Evolutionary conservation across 2,888 invertebrate genomes (phyloP).

Genomic region (Lydus trimaculatus): DNA sequence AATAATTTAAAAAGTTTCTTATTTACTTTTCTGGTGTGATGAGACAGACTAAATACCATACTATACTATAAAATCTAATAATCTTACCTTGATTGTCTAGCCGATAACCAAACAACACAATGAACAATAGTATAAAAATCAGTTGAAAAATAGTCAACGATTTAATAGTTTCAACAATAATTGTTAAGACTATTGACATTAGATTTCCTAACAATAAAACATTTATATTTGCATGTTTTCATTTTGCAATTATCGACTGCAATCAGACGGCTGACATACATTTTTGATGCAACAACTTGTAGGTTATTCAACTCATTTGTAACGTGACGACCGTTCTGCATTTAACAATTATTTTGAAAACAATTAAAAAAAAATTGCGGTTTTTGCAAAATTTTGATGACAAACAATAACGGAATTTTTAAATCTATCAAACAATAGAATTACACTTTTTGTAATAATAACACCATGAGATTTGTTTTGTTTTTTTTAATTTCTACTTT

Average conservation of each 20-base stretch:
- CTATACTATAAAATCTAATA: not conserved
- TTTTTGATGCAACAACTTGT: conserved; percentile 22
- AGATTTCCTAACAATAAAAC: conserved; percentile 18
- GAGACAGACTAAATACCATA: not conserved
- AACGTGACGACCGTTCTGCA: not conserved
- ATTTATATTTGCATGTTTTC: conserved; percentile 27
- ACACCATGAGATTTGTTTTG: too few relatives aligned
- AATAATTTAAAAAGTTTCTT: not conserved
- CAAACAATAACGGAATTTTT: not conserved
- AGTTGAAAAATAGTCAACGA: not conserved
- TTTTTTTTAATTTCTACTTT: too few relatives aligned
- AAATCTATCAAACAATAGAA: not conserved
- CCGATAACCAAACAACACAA: conserved; percentile 9
- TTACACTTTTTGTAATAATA: too few relatives aligned
- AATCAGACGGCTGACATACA: conserved; percentile 31
- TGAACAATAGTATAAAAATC: not conserved
- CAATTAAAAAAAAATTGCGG: not conserved
- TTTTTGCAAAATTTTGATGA: not conserved
- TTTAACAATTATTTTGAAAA: not conserved
- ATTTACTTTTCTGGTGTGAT: not conserved
- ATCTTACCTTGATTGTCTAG: conserved; percentile 16
- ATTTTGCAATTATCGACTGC: conserved; percentile 29
- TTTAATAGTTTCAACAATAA: not conserved
- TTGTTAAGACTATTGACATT: conserved; percentile 14
- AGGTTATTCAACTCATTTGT: conserved; percentile 29